Base-by-base conservation (phyloP, 2,797 vertebrate genomes). In the Aselliscus stoliczkanus region DNA sequence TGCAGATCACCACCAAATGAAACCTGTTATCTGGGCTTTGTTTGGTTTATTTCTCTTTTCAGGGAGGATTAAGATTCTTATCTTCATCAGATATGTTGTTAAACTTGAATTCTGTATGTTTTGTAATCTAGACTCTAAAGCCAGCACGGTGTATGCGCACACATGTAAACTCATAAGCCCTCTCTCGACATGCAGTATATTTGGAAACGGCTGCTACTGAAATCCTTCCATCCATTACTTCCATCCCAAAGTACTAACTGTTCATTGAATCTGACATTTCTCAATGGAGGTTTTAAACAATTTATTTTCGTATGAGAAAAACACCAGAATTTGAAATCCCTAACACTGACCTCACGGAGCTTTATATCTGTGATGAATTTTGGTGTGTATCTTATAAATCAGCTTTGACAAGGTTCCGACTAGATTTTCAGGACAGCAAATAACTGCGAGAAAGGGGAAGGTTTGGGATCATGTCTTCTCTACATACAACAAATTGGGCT, bases 51-150 rank as follows among this genome's bases (percentile, higher is more conserved):
- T 88, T 77, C 94, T 96, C 83, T 65, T 97, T 96, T 94, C 83
- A 13, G 0, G 47, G 58, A 94, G 87, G 88, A 98, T 96, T 97
- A 96, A 98, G 96, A 98, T 96, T 50, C 64, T 97, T 97, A 97
- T 97, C 94, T 97, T 13, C 3, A 42, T 52, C 77, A 89, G 31
- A 25, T 73, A 70, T 37, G 91, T 90, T 87, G 39, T 93, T 97
- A 69, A 96, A 92, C 72, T 15, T 97, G 60, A 97, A 97, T 91
- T 95, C 92, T 95, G 21, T 0, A 11, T 90, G 58, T 64, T 94
- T 85, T 29, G 17, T 88, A 97, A 96, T 47, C 42, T 44, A 76
- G 75, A 72, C 42, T 96, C 72, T 42, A 88, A 93, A 94, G 93
- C n/a, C 9, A 94, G 50, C 93, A 93, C n/a, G 5, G 37, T 56